phyloP scores from a whole-genome alignment of 92 coral and sea anemone species.

The Zoanthus sansibaricus region DNA sequence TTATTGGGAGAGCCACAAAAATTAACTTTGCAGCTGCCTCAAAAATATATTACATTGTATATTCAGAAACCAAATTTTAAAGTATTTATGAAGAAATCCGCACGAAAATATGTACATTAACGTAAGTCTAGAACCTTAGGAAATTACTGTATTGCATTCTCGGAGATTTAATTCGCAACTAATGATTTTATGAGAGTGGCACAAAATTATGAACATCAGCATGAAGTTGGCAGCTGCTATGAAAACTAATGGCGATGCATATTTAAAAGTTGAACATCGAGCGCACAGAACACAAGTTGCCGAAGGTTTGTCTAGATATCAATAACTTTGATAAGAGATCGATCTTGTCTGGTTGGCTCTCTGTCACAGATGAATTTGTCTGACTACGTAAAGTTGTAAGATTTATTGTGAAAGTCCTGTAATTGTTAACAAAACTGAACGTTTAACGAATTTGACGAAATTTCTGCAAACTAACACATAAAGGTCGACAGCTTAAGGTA shows the following conservation, averaged over 20 bases:
- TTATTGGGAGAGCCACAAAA: too few relatives aligned
- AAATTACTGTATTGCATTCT: too few relatives aligned
- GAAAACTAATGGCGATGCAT: not conserved
- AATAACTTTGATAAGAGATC: conserved; percentile 23
- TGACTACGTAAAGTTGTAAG: not conserved
- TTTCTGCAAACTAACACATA: not conserved
- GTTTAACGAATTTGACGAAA: not conserved
- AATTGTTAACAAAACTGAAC: not conserved
- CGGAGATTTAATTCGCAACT: too few relatives aligned
- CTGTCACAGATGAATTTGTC: not conserved
- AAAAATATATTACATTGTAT: not conserved
- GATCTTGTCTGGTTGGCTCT: conserved; percentile 1
- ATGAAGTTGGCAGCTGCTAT: not conserved
- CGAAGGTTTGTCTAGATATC: conserved; percentile 16
- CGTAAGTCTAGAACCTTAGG: too few relatives aligned
- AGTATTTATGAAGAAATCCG: too few relatives aligned
- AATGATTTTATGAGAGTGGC: too few relatives aligned
- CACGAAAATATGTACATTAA: too few relatives aligned
- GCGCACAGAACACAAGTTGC: not conserved
- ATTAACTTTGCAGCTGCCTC: not conserved
- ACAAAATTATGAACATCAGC: too few relatives aligned
- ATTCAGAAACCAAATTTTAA: not conserved
- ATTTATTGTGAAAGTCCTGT: not conserved
- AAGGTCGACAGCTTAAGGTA: not conserved
- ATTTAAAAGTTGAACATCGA: conserved; percentile 13